Percentiles rank a stretch among this genome's conserved stretches.
Conservation (phyloP, 2,888 invertebrate genomes). For the Pegoplata infirma region DNA sequence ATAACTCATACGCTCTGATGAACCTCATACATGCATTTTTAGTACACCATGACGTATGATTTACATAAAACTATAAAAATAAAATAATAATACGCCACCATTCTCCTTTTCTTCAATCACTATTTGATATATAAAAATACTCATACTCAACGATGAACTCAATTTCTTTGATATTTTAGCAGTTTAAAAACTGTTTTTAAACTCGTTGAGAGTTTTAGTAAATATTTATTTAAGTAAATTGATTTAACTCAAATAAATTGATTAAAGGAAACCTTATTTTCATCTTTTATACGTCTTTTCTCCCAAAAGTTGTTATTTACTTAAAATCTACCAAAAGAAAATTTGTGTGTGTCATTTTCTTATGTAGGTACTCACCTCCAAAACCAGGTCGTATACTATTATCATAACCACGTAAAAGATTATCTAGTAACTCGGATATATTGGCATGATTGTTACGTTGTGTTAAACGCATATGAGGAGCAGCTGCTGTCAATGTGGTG, state of each 20-base stretch:
- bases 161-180: too few species aligned
- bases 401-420: conserved; percentile 87
- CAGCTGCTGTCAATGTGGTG: conserved; percentile 64
- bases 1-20: too few species aligned
- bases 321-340: not conserved
- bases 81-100: too few species aligned
- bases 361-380: conserved; percentile 82
- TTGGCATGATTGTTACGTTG: conserved; percentile 86
- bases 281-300: not conserved
- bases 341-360: not conserved
- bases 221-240: conserved; percentile 13
- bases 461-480: conserved; percentile 73
- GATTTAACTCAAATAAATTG: conserved; percentile 14
- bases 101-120: too few species aligned
- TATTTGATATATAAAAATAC: too few species aligned
- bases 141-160: too few species aligned
- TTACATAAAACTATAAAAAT: too few species aligned
- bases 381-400: conserved; percentile 89
- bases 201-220: not conserved
- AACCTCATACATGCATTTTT: too few species aligned
- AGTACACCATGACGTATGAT: too few species aligned
- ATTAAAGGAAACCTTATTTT: conserved; percentile 29
- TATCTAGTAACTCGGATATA: conserved; percentile 86
- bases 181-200: not conserved
- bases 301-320: not conserved